phyloP scores from a whole-genome alignment of 2,888 invertebrate genomes.

The Zele albiditarsus region DNA sequence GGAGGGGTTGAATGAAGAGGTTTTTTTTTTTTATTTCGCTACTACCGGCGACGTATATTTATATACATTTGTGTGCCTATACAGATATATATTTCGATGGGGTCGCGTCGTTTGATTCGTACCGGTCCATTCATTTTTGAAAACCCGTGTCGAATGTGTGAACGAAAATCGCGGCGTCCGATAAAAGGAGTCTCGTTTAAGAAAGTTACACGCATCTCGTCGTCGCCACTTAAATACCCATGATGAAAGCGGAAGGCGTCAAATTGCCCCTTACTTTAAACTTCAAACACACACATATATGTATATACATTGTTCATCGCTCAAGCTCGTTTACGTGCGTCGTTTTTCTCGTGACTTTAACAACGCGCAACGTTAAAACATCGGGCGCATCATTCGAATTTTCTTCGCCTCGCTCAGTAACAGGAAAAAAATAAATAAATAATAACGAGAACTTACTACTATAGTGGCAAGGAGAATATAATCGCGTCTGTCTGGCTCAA shows the following conservation, averaged over 20 bases:
- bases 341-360: constrained; percentile 22
- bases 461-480: background rate
- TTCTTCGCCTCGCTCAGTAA: constrained; percentile 49
- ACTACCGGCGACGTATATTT: background rate
- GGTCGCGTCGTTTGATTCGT: constrained; percentile 45
- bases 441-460: background rate
- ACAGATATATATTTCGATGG: background rate
- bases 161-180: constrained; percentile 68
- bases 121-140: constrained; percentile 51
- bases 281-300: constrained; percentile 16
- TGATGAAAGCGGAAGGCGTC: constrained; percentile 32
- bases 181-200: constrained; percentile 68
- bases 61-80: background rate
- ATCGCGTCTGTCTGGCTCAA: background rate
- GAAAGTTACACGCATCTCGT: constrained; percentile 65
- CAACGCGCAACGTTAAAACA: constrained; percentile 22
- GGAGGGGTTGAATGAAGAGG: background rate
- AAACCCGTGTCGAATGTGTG: constrained; percentile 67
- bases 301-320: constrained; percentile 19
- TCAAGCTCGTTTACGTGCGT: constrained; percentile 29
- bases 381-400: constrained; percentile 57
- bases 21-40: background rate
- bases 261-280: constrained; percentile 34
- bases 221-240: constrained; percentile 30
- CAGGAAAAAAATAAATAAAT: background rate